Percentiles rank a stretch among this genome's conserved stretches.
phyloP scores from a whole-genome alignment of 2,113 vertebrate species.

The Vimba vimba region DNA sequence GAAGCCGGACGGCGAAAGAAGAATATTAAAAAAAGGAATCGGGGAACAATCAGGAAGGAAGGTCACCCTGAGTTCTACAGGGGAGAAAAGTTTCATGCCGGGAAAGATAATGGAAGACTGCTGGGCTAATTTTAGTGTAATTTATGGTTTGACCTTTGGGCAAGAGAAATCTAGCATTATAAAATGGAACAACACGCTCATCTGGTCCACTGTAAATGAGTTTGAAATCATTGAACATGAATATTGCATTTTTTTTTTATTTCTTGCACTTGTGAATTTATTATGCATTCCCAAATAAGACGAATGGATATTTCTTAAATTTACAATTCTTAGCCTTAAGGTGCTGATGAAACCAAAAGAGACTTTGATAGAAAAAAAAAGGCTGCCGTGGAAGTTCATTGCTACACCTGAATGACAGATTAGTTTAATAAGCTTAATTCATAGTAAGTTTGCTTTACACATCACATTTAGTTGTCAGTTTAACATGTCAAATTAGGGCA shows the following conservation, averaged over 20 bases:
- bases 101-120: constrained; percentile 76
- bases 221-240: constrained; percentile 66
- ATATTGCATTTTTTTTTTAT: constrained; percentile 67
- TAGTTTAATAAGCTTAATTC: neutral
- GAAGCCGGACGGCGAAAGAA: constrained; percentile 60
- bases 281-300: constrained; percentile 52
- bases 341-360: constrained; percentile 37
- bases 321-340: constrained; percentile 45
- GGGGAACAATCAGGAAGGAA: constrained; percentile 71
- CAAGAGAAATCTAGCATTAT: constrained; percentile 62
- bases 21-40: constrained; percentile 66
- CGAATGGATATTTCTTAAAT: constrained; percentile 46
- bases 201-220: constrained; percentile 67
- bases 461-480: neutral
- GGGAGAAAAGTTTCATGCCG: constrained; percentile 66
- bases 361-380: constrained; percentile 30
- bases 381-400: constrained; percentile 6
- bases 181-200: constrained; percentile 66
- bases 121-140: constrained; percentile 79
- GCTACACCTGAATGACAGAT: constrained; percentile 18
- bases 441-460: neutral
- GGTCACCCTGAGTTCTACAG: constrained; percentile 74
- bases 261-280: constrained; percentile 40
- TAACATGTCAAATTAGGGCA: neutral
- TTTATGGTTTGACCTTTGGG: constrained; percentile 71